phyloP scores from a whole-genome alignment of 2,888 invertebrate genomes.

The Limnephilus marmoratus region DNA sequence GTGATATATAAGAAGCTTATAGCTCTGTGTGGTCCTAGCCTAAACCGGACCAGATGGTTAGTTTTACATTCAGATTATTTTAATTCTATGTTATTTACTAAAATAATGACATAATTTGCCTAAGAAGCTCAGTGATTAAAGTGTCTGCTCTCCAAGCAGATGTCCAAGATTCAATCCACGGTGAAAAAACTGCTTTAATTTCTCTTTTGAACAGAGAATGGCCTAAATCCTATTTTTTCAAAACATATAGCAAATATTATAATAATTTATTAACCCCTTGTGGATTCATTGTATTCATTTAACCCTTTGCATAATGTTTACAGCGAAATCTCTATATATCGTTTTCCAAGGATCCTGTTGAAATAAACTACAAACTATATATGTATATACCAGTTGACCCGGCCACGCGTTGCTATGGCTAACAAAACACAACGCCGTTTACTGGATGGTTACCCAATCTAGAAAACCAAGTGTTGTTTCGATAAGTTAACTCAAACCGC shows the following conservation, averaged over 20 bases:
- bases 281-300: not conserved
- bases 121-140: not conserved
- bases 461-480: too few relatives aligned
- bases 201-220: not conserved
- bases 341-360: too few relatives aligned
- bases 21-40: not conserved
- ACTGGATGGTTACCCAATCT: too few relatives aligned
- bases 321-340: too few relatives aligned
- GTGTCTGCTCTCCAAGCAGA: not conserved
- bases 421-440: too few relatives aligned
- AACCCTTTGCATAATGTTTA: not conserved
- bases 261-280: not conserved
- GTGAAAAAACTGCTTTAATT: not conserved
- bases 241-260: not conserved
- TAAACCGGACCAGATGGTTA: not conserved
- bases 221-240: not conserved
- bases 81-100: not conserved
- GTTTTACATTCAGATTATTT: not conserved
- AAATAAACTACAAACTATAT: too few relatives aligned
- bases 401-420: too few relatives aligned
- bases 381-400: too few relatives aligned
- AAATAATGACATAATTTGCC: not conserved
- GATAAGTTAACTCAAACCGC: too few relatives aligned
- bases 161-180: not conserved
- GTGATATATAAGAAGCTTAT: not conserved